These are phyloP conservation scores for Macrotus californicus DNA, from an alignment of 2,113 vertebrate species.

Conservation along the genomic window DNA sequence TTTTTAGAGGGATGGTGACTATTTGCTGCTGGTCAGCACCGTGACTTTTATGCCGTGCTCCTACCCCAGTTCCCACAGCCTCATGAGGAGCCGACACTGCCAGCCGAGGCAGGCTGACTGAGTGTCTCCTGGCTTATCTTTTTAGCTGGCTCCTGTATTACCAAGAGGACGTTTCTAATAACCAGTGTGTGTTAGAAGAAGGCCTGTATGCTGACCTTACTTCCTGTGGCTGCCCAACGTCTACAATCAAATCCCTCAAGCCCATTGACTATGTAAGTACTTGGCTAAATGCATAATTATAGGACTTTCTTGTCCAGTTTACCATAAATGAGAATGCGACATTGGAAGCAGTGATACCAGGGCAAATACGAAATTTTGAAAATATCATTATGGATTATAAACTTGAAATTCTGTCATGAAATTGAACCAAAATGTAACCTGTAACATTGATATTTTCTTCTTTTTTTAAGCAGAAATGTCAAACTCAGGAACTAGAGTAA, in stretches of 20 bases:
- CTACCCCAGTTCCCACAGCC: background rate
- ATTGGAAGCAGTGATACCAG: background rate
- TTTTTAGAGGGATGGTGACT: background rate
- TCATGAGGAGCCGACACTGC: background rate
- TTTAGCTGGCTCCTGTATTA: slow-evolving; percentile 88
- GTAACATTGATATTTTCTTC: background rate
- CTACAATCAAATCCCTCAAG: slow-evolving; percentile 83
- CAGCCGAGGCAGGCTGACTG: slow-evolving; percentile 55
- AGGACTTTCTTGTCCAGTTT: slow-evolving; percentile 25
- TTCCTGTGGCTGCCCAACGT: slow-evolving; percentile 83
- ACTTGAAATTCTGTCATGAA: background rate
- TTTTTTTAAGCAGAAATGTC: background rate
- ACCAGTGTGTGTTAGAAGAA: slow-evolving; percentile 88
- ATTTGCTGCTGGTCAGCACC: background rate
- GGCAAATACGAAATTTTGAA: slow-evolving; percentile 21
- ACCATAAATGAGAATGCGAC: background rate
- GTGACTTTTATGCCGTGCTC: fast-evolving
- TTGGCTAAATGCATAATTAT: background rate
- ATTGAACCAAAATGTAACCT: background rate
- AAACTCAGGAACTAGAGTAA: background rate
- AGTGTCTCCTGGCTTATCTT: slow-evolving; percentile 56
- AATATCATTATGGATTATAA: background rate
- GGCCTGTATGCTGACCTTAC: slow-evolving; percentile 85
- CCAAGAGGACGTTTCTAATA: slow-evolving; percentile 76
- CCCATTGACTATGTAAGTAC: slow-evolving; percentile 87